These are phyloP conservation scores for Notarius quadriscutis DNA, from an alignment of 2,113 vertebrate species.

Conservation along the genomic window DNA sequence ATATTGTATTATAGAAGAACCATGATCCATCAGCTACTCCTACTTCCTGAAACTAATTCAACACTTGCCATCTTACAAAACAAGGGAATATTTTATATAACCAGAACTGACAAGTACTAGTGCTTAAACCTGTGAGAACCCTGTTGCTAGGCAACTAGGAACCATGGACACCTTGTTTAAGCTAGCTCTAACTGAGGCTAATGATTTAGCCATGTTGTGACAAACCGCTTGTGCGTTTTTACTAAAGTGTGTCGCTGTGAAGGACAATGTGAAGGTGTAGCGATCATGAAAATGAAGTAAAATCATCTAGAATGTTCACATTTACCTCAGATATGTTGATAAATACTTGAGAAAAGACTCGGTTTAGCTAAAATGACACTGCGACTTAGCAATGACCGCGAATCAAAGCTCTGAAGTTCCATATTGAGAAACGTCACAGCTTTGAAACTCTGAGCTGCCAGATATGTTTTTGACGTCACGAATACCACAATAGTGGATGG, in stretches of 20 bases:
- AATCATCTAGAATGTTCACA: not conserved
- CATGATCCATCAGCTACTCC: not conserved
- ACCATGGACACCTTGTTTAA: not conserved
- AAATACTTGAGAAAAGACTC: not conserved
- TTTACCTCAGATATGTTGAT: not conserved
- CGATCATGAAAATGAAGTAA: too few species aligned
- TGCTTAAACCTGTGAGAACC: not conserved
- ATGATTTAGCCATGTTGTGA: not conserved
- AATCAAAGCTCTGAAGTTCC: not conserved
- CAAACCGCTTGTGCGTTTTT: not conserved
- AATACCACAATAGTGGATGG: not conserved
- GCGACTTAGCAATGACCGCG: not conserved
- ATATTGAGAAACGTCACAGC: not conserved
- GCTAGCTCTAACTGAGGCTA: not conserved
- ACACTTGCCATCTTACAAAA: too few species aligned
- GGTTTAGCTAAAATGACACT: not conserved
- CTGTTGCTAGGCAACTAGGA: not conserved
- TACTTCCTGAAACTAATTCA: too few species aligned
- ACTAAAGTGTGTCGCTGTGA: not conserved
- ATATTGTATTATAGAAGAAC: not conserved
- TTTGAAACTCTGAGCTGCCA: not conserved
- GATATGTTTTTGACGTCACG: not conserved
- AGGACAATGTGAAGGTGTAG: not conserved
- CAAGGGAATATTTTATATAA: too few species aligned
- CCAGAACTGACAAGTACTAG: not conserved